A percentile compares a stretch with the other conserved stretches of the same genome.
Conservation (phyloP, 2,888 invertebrate genomes). For the Acholoe squamosa region DNA sequence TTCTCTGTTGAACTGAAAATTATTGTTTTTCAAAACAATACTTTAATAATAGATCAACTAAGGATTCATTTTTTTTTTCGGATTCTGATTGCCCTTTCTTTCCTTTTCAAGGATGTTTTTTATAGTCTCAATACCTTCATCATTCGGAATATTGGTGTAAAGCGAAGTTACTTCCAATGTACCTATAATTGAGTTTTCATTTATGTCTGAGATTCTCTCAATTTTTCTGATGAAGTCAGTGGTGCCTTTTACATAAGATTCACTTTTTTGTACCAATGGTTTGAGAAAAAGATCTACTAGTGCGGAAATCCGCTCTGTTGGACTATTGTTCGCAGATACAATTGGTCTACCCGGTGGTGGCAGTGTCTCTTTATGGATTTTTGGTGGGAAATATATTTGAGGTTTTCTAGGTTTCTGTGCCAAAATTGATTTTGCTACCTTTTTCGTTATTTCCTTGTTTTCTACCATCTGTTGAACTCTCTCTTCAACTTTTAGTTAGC, state of each 20-base stretch:
- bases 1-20: too few species aligned
- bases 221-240: too few species aligned
- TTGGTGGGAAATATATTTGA: neutral
- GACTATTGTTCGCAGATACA: neutral
- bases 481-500: neutral
- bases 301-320: neutral
- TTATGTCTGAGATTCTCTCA: too few species aligned
- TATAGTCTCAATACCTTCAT: too few species aligned
- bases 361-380: neutral
- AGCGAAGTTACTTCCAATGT: too few species aligned
- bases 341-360: neutral
- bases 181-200: too few species aligned
- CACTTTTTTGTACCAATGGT: neutral
- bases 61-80: too few species aligned
- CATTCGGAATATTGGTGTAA: too few species aligned
- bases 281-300: neutral
- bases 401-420: neutral
- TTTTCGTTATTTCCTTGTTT: neutral
- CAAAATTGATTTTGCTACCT: neutral
- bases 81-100: too few species aligned
- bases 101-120: too few species aligned
- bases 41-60: too few species aligned
- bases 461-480: neutral
- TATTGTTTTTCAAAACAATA: too few species aligned
- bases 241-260: neutral